Base-by-base conservation (phyloP, 1,140 invertebrate genomes). In the Asobara japonica region DNA sequence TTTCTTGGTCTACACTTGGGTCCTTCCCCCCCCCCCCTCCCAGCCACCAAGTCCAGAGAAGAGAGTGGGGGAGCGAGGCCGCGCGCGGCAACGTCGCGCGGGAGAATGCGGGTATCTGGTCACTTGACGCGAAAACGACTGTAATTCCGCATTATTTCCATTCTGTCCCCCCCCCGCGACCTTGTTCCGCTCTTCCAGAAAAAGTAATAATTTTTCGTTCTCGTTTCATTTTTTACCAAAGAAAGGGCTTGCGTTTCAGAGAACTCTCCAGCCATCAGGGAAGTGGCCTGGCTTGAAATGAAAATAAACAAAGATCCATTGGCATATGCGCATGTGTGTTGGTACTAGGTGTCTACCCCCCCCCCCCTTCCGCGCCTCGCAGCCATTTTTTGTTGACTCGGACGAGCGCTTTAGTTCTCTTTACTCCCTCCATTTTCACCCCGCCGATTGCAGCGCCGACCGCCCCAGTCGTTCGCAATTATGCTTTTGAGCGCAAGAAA, bases 221-320 rank as follows among this genome's bases (percentile, higher is more conserved):
- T 27, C 51, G 22, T 18, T 25, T 56, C 51, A 56, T 56, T 56
- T 18, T 25, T 67, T 45, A 38, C 30, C 36, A 41, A 67, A 51
- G 38, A 67, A 67, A 51, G 38, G 64, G 11, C 6, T 56, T 22
- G 10, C 33, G 64, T 41, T 65, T 65, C 64, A 11, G 33, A 20
- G 51, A 27, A 25, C 22, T 56, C 30, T 13, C n/a, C 18, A 27
- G 31, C 8, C 30, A 62, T 3, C n/a, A 29, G 62, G 56, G 61
- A 71, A 65, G 27, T 71, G 69, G 61, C 60, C 51, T 61, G 65
- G 25, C 45, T 33, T 41, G 31, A 65, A 71, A 71, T 65, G 36
- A 71, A 71, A 71, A 71, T 71, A 71, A 71, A 71, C 38, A 71
- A 71, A 45, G 60, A 25, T 13, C 18, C 18, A 25, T 18, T 65